These are phyloP conservation scores for Nemurella pictetii DNA, from an alignment of 2,888 invertebrate species.

Conservation along the genomic window DNA sequence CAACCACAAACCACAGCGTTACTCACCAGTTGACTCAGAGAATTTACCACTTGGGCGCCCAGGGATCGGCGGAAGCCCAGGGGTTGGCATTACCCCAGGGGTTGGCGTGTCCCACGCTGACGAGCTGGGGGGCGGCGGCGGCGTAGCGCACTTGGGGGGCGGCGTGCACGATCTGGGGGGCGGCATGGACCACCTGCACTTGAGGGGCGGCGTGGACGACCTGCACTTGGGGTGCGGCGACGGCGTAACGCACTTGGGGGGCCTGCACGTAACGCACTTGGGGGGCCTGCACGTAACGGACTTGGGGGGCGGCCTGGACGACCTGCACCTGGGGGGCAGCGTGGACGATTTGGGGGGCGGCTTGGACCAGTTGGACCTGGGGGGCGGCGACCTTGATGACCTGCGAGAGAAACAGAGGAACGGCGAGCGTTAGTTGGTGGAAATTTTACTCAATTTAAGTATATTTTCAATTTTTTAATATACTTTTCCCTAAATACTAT, in stretches of 20 bases:
- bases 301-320: neutral
- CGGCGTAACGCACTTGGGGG: neutral
- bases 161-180: neutral
- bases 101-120: neutral
- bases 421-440: too few relatives aligned
- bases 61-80: neutral
- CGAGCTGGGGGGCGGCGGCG: neutral
- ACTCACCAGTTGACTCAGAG: neutral
- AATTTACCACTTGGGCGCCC: slow-evolving; percentile 2
- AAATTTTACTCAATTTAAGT: neutral
- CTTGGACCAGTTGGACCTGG: slow-evolving; percentile 1
- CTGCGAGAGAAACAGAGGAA: neutral
- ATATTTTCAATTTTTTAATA: neutral
- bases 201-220: slow-evolving; percentile 15
- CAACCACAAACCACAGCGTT: too few relatives aligned
- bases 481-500: too few relatives aligned
- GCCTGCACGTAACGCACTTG: neutral
- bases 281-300: neutral
- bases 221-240: neutral
- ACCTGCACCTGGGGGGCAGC: neutral
- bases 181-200: neutral
- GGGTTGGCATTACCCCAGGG: neutral
- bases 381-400: slow-evolving; percentile 16
- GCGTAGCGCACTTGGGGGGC: neutral
- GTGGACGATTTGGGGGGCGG: slow-evolving; percentile 10